Base-by-base conservation (phyloP, 2,113 vertebrate genomes). In the Chascanopsetta lugubris region DNA sequence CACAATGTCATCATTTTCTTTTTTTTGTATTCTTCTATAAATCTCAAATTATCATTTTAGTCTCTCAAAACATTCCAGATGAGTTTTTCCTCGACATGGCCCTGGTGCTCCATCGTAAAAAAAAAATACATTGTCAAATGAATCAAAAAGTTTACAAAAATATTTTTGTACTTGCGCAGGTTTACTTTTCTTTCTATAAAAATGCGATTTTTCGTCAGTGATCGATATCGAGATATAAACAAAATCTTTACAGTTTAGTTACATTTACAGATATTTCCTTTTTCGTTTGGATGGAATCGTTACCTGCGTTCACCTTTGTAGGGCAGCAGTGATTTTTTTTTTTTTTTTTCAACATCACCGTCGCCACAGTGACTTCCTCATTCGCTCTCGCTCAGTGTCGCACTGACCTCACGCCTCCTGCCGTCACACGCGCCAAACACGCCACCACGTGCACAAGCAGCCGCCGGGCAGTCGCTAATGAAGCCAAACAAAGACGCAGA, bases 291-390 rank as follows among this genome's bases (percentile, higher is more conserved):
- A 61, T 24, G 60, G 61, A 56, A 61, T 21, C 54, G 61, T 69
- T 73, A 63, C 56, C 34, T 69, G 73, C 46, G 42, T 83, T 67
- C 21, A 72, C 59, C 68, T 80, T 80, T 81, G 69, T 54, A 71
- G 59, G 79, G 64, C 63, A 83, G 77, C 69, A 49, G 47, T 64
- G 42, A 54, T 65, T 80, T 76, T 49, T n/a, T n/a, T n/a, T n/a
- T n/a, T n/a, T n/a, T n/a, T n/a, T n/a, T n/a, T n/a, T n/a, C 43
- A 69, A 55, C 42, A 48, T 32, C n/a, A 53, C 50, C 26, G 26
- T 51, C 22, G 54, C 46, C 58, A 75, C 42, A 66, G 20, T 43
- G 27, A 65, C 24, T 55, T 61, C 47, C 30, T 22, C 43, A 9
- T 15, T 51, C 20, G 61, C 64, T 47, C 53, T 10, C n/a, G n/a